These are phyloP conservation scores for Podarcis muralis DNA, from an alignment of 2,113 vertebrate genomes.

Conservation along the genomic window DNA sequence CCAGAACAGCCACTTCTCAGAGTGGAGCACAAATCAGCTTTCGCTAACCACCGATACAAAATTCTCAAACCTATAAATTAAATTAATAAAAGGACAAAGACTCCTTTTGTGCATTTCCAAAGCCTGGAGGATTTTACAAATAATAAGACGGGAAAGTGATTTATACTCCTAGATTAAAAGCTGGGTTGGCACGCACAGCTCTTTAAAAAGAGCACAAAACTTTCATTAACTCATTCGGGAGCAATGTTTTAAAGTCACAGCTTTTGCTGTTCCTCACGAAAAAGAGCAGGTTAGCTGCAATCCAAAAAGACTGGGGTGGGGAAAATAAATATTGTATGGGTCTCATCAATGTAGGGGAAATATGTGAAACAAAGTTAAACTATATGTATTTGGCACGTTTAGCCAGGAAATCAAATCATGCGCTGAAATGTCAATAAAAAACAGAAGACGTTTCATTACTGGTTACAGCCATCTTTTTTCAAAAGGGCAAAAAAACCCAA, in stretches of 20 bases:
- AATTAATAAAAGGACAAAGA: constrained; percentile 74
- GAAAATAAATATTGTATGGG: background rate
- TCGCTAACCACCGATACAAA: constrained; percentile 65
- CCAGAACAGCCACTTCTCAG: constrained; percentile 52
- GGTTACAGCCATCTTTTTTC: background rate
- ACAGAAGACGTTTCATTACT: background rate
- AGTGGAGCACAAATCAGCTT: constrained; percentile 64
- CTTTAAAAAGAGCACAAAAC: constrained; percentile 47
- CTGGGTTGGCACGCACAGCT: constrained; percentile 66
- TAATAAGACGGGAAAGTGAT: constrained; percentile 77
- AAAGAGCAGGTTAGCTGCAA: background rate
- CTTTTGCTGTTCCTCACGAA: background rate
- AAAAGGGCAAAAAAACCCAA: background rate
- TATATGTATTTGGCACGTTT: background rate
- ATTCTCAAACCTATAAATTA: constrained; percentile 74
- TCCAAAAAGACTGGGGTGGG: background rate
- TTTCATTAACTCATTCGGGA: constrained; percentile 58
- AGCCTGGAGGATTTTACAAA: constrained; percentile 75
- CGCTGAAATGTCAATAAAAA: background rate
- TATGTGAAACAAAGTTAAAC: background rate
- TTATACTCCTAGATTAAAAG: constrained; percentile 76
- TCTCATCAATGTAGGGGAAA: background rate
- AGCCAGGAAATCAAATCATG: background rate
- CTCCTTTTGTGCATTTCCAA: constrained; percentile 63
- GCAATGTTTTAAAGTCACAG: rapidly evolving